Evolutionary conservation across 1,140 invertebrate species (phyloP).

Genomic region (Atta colombica): DNA sequence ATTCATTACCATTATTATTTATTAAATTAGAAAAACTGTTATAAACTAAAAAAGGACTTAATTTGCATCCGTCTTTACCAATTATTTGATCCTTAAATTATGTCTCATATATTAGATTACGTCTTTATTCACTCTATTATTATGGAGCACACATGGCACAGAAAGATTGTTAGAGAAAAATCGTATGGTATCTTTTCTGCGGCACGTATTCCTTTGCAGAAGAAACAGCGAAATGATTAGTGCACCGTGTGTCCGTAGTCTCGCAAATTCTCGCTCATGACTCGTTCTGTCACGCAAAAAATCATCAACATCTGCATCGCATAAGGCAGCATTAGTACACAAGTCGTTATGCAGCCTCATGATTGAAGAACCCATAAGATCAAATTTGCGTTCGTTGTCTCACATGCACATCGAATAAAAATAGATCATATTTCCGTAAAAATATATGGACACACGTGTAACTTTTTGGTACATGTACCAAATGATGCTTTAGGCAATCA

Average conservation of each 20-base stretch:
- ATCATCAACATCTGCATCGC: slow-evolving; percentile 77
- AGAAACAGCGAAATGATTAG: slow-evolving; percentile 25
- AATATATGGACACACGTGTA: background rate
- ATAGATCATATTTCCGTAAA: slow-evolving; percentile 36
- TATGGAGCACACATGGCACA: background rate
- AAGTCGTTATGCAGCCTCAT: background rate
- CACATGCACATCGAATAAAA: slow-evolving; percentile 14
- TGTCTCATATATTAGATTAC: background rate
- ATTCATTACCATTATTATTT: background rate
- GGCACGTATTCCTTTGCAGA: background rate
- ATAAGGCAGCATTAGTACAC: slow-evolving; percentile 66
- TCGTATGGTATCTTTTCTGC: background rate
- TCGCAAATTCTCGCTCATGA: slow-evolving; percentile 64
- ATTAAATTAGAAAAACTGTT: background rate
- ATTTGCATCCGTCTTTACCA: background rate
- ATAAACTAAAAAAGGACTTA: background rate
- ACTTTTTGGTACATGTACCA: slow-evolving; percentile 10
- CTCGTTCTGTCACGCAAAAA: slow-evolving; percentile 75
- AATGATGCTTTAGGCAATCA: background rate
- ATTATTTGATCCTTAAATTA: background rate
- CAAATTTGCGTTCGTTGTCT: slow-evolving; percentile 49
- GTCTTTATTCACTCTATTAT: background rate
- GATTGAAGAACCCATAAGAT: slow-evolving; percentile 50
- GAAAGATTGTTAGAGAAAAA: slow-evolving; percentile 19
- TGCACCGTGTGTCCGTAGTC: background rate